phyloP scores from a whole-genome alignment of 2,113 vertebrate species.

The Hylia prasina region DNA sequence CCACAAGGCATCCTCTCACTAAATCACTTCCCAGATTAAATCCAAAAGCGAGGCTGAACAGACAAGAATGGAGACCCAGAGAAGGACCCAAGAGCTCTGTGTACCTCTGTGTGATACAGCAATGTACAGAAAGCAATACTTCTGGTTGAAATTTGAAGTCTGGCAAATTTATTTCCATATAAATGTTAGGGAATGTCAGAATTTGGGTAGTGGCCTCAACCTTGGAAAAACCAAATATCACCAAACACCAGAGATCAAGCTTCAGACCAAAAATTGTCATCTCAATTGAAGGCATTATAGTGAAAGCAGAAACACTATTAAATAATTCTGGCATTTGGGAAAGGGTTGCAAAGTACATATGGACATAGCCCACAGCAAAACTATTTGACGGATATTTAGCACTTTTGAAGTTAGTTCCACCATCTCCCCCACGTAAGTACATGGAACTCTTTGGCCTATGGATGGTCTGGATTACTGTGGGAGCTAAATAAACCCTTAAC shows the following conservation, averaged over 20 bases:
- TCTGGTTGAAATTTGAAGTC: background rate
- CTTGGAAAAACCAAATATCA: background rate
- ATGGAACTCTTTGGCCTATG: background rate
- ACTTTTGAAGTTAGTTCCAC: background rate
- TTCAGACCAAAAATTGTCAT: background rate
- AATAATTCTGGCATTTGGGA: background rate
- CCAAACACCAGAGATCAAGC: background rate
- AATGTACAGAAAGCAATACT: background rate
- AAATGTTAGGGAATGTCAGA: background rate
- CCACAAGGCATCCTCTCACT: background rate
- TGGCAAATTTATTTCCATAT: background rate
- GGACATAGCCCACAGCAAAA: background rate
- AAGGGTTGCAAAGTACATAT: background rate
- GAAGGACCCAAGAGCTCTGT: background rate
- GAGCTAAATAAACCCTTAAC: background rate
- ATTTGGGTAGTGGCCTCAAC: background rate
- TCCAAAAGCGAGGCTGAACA: background rate
- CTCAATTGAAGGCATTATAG: background rate
- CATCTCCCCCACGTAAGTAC: background rate
- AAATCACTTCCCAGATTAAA: background rate
- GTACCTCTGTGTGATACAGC: background rate
- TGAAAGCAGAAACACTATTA: background rate
- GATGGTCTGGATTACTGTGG: background rate
- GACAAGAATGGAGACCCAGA: background rate
- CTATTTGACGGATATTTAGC: background rate